Evolutionary conservation across 2,888 invertebrate species (phyloP), one percentile per base, ranked within the genome.

Genomic region (Parnassius mnemosyne): DNA sequence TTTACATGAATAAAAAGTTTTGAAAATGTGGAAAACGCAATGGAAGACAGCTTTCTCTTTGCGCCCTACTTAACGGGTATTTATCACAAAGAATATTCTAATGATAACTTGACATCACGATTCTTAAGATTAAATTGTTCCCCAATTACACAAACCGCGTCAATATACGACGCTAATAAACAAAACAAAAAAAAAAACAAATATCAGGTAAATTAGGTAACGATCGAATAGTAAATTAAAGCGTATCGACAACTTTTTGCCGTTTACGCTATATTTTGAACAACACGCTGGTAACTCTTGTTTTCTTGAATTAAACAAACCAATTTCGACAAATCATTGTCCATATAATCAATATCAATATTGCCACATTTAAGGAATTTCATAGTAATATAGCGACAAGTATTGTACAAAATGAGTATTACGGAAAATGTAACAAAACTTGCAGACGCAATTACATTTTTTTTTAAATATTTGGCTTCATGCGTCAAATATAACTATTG

Each of bases 271-370:
- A 88, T 73, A 80, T 82, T 87, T 87, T 87, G 87, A 91, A 89
- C 88, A 88, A 87, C 79, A 77, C 77, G 79, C 78, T 91, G 91
- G 91, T 91, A 91, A 91, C 91, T 90, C 85, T 85, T 86, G 87
- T 85, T 83, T 75, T 73, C 75, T 77, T 76, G 76, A 80, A 77
- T 71, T 78, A 80, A 70, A 73, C 72, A 69, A 34, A 66, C 68
- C 71, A 63, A 63, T 59, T 63, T 43, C 43, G 46, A 43, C 54
- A 51, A 20, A 52, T 47, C 9, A 55, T 59, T 52, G 44, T 47
- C 12, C 12, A 42, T 66, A 63, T 66, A 63, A 44, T 58, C 59
- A 69, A 68, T 71, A 67, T 69, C 68, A 69, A 64, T 64, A 59
- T 57, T 63, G 59, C 58, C 56, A 57, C 58, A 62, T 65, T 50